These are phyloP conservation scores for Tromatobia lineatoria DNA, from an alignment of 2,888 invertebrate genomes.

Conservation along the genomic window DNA sequence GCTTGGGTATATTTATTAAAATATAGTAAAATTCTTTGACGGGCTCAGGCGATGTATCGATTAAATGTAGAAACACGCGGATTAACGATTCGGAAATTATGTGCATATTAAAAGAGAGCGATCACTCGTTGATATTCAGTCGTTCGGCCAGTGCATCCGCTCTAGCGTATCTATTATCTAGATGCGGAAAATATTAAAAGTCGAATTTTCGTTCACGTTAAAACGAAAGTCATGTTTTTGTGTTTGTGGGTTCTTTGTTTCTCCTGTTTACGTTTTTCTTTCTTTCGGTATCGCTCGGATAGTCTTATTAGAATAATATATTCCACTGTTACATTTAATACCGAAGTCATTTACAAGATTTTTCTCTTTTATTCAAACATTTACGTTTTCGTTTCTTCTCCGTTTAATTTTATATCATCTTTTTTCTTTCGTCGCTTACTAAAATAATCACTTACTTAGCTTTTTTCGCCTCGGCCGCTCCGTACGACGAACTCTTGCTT, in stretches of 20 bases:
- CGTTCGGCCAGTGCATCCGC: slow-evolving; percentile 35
- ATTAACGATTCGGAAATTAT: slow-evolving; percentile 3
- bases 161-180: slow-evolving; percentile 44
- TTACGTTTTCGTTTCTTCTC: slow-evolving; percentile 23
- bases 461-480: slow-evolving; percentile 88
- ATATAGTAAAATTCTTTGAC: slow-evolving; percentile 37
- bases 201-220: slow-evolving; percentile 59
- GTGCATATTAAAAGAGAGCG: slow-evolving; percentile 18
- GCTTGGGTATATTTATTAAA: slow-evolving; percentile 24
- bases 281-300: slow-evolving; percentile 44
- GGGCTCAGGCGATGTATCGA: not conserved
- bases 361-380: slow-evolving; percentile 44
- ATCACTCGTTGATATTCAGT: slow-evolving; percentile 25
- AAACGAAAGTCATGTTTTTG: slow-evolving; percentile 63
- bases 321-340: slow-evolving; percentile 61
- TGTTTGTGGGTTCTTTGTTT: slow-evolving; percentile 38
- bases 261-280: not conserved
- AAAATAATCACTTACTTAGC: slow-evolving; percentile 74
- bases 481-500: slow-evolving; percentile 94
- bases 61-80: not conserved
- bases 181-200: slow-evolving; percentile 68
- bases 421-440: slow-evolving; percentile 13
- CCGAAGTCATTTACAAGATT: slow-evolving; percentile 62
- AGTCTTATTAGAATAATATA: slow-evolving; percentile 60
- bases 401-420: slow-evolving; percentile 32